Evolutionary conservation across 92 coral and sea anemone species (phyloP).

Genomic region (Heliopora coerulea): DNA sequence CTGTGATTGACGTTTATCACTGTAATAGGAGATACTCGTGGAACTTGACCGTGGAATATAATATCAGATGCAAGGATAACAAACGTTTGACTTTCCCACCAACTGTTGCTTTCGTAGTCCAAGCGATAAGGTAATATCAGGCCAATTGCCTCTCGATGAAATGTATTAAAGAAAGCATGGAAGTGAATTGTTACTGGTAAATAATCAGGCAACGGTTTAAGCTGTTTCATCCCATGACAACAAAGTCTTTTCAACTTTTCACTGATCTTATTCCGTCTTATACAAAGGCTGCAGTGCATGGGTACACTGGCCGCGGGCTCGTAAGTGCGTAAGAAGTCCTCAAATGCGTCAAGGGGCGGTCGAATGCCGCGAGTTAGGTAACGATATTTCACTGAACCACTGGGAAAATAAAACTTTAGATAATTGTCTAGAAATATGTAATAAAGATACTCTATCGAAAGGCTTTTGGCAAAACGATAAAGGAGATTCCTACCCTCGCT

Average conservation of each 20-base stretch:
- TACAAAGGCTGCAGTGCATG: conserved; percentile 80
- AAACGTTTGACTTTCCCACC: conserved; percentile 99
- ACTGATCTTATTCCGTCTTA: conserved; percentile 48
- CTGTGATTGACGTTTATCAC: conserved; percentile 71
- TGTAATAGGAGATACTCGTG: conserved; percentile 64
- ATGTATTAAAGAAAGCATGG: conserved; percentile 90
- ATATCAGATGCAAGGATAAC: conserved; percentile 77
- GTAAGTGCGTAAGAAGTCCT: conserved; percentile 64
- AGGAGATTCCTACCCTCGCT: conserved; percentile 76
- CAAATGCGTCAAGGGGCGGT: conserved; percentile 66
- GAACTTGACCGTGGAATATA: conserved; percentile 84
- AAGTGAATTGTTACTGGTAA: conserved; percentile 82
- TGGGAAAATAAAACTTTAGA: conserved; percentile 64
- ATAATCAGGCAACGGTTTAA: conserved; percentile 45
- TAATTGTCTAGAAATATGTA: conserved; percentile 85
- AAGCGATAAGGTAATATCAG: conserved; percentile 74
- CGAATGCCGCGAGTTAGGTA: conserved; percentile 13
- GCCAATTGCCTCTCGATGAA: conserved; percentile 65
- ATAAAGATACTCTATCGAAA: conserved; percentile 59
- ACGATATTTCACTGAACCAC: conserved; percentile 44
- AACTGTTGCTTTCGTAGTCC: conserved; percentile 69
- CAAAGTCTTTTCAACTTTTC: conserved; percentile 59
- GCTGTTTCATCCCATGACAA: conserved; percentile 66
- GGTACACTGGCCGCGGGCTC: conserved; percentile 86
- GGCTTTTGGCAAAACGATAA: conserved; percentile 53